Evolutionary conservation across 2,113 vertebrate genomes (phyloP).

Genomic region (Anhinga rufa): DNA sequence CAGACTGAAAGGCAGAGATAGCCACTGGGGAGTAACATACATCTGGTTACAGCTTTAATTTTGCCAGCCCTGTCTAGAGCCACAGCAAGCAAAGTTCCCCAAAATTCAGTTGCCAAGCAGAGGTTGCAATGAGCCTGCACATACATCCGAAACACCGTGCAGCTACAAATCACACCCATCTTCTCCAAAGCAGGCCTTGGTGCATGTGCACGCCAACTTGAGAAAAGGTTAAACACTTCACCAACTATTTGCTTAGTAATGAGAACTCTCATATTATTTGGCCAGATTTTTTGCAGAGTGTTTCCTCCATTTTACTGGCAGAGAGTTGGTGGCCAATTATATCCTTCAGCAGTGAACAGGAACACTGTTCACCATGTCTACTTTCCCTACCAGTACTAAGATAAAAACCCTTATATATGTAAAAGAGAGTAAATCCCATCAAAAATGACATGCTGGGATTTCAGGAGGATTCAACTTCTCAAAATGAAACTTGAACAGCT

Average conservation of each 20-base stretch:
- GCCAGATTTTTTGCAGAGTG: background rate
- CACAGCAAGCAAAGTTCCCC: background rate
- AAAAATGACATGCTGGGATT: slow-evolving; percentile 25
- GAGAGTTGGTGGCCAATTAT: background rate
- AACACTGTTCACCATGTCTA: background rate
- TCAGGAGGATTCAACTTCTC: background rate
- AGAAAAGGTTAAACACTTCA: background rate
- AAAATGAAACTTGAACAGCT: slow-evolving; percentile 42
- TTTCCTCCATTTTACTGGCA: background rate
- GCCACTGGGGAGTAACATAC: background rate
- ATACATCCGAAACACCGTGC: background rate
- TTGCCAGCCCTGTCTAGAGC: background rate
- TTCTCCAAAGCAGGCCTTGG: background rate
- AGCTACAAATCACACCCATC: fast-evolving
- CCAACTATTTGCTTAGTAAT: background rate
- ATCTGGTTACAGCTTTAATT: background rate
- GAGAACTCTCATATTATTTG: background rate
- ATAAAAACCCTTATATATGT: background rate
- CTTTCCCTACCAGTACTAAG: background rate
- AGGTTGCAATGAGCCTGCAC: background rate
- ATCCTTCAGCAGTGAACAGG: background rate
- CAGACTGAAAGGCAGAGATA: background rate
- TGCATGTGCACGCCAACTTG: background rate
- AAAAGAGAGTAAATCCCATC: background rate
- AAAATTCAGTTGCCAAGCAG: background rate